These are phyloP conservation scores for Brienomyrus longianalis DNA, from an alignment of 2,113 vertebrate species.

Conservation along the genomic window DNA sequence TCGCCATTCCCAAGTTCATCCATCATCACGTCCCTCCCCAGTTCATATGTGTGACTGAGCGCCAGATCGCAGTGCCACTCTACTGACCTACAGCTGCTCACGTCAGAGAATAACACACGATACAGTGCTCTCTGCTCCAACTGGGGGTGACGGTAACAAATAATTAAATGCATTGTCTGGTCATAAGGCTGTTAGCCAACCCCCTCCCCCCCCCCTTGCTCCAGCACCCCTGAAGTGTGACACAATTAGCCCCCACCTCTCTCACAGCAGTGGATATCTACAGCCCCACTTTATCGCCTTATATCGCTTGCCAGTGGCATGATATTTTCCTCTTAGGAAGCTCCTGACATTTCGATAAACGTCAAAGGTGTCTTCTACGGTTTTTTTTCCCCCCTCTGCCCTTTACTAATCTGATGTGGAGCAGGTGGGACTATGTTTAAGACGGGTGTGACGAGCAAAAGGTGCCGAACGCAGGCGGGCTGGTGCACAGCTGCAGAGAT, in stretches of 20 bases:
- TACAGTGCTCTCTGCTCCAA: background rate
- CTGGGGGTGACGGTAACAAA: background rate
- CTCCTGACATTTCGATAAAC: background rate
- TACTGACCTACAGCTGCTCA: background rate
- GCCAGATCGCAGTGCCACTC: background rate
- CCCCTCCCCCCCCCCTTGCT: background rate
- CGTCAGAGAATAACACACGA: too few relatives aligned
- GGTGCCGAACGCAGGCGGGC: background rate
- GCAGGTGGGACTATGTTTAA: background rate
- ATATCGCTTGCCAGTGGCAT: background rate
- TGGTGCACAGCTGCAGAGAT: background rate
- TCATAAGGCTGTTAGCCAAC: background rate
- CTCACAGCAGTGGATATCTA: background rate
- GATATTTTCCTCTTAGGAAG: slow-evolving; percentile 7
- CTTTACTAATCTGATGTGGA: background rate
- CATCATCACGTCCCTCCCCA: background rate
- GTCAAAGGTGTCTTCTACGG: background rate
- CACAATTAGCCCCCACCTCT: background rate
- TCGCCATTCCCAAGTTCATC: background rate
- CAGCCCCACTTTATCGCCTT: background rate
- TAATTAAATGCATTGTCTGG: background rate
- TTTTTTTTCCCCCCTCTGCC: background rate
- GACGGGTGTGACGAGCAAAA: background rate
- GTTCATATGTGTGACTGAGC: background rate
- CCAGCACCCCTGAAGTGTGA: background rate